These are phyloP conservation scores for Ridgeia piscesae DNA, from an alignment of 1,140 invertebrate genomes.

Conservation along the genomic window DNA sequence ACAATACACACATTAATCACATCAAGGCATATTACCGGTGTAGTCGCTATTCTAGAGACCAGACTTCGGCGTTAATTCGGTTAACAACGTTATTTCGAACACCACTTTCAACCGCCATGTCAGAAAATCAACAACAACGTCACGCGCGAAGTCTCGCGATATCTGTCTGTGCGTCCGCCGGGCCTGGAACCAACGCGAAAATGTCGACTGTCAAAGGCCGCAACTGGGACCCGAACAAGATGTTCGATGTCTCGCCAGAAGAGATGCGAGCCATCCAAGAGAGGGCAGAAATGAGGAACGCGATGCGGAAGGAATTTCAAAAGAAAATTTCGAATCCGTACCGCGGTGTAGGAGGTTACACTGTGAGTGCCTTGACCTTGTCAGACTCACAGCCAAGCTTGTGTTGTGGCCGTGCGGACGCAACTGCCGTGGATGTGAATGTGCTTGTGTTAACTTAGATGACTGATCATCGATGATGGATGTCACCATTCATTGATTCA, in stretches of 20 bases:
- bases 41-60: neutral
- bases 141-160: neutral
- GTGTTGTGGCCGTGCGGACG: neutral
- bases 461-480: no score
- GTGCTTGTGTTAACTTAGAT: no score
- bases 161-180: neutral
- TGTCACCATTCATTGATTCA: no score
- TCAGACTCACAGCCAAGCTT: neutral
- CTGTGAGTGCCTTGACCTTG: constrained; percentile 60
- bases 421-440: neutral
- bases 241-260: constrained; percentile 48
- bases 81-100: neutral
- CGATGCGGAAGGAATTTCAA: constrained; percentile 69
- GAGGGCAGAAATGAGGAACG: constrained; percentile 62
- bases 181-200: neutral
- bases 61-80: neutral
- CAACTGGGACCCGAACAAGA: constrained; percentile 36
- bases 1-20: neutral
- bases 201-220: neutral
- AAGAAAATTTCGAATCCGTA: constrained; percentile 70
- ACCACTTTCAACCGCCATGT: neutral
- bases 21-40: neutral
- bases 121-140: neutral
- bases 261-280: constrained; percentile 61
- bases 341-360: constrained; percentile 62